Evolutionary conservation across 2,113 vertebrate genomes (phyloP).

Genomic region (Hyperopisus bebe): DNA sequence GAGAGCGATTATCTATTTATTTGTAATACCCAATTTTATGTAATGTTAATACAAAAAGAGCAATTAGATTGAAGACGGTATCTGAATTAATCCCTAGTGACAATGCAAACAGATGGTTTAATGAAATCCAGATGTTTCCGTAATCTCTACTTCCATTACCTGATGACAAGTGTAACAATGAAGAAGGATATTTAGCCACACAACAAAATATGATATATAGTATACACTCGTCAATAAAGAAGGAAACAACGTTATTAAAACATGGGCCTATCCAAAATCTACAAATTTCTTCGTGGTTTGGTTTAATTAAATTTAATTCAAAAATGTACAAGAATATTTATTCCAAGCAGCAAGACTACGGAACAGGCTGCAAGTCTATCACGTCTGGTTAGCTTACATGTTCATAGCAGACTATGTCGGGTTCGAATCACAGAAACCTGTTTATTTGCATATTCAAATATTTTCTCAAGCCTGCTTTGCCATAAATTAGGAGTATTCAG

Average conservation of each 20-base stretch:
- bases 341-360: not conserved
- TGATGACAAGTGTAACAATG: not conserved
- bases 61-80: constrained; percentile 13
- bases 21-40: constrained; percentile 39
- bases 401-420: not conserved
- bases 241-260: not conserved
- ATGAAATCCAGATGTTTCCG: not conserved
- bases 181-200: not conserved
- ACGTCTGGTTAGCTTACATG: not conserved
- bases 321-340: not conserved
- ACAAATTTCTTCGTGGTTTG: not conserved
- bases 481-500: constrained; percentile 16
- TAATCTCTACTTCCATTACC: not conserved
- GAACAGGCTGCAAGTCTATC: not conserved
- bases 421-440: constrained; percentile 8
- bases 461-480: constrained; percentile 9
- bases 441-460: constrained; percentile 13
- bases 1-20: constrained; percentile 39
- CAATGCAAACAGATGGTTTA: not conserved
- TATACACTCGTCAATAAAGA: not conserved
- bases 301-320: not conserved
- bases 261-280: not conserved
- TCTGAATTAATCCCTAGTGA: constrained; percentile 12
- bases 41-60: not conserved
- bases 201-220: not conserved